These are phyloP conservation scores for Ophion ventricosus DNA, from an alignment of 2,888 invertebrate species.

Conservation along the genomic window DNA sequence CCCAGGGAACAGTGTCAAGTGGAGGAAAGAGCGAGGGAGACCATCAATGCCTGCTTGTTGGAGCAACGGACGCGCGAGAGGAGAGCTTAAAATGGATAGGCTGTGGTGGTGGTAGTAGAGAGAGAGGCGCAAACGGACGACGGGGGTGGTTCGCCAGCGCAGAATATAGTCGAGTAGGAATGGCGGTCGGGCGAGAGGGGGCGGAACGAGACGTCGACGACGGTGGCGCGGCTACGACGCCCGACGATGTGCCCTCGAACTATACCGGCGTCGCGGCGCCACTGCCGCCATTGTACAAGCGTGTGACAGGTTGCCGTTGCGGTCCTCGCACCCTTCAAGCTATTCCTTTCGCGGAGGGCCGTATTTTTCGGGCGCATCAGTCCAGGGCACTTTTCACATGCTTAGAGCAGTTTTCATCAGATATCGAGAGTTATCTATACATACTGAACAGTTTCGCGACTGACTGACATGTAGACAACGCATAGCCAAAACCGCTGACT, in stretches of 20 bases:
- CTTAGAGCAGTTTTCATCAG: too few relatives aligned
- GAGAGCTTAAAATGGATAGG: conserved; percentile 52
- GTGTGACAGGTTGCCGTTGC: conserved; percentile 76
- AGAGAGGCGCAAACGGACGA: conserved; percentile 54
- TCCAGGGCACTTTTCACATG: too few relatives aligned
- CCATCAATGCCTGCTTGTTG: conserved; percentile 45
- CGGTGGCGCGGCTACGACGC: conserved; percentile 75
- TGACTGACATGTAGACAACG: too few relatives aligned
- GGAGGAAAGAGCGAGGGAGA: conserved; percentile 51
- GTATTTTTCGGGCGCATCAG: too few relatives aligned
- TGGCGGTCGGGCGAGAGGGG: conserved; percentile 36
- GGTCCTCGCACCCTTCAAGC: conserved; percentile 54
- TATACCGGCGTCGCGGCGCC: conserved; percentile 71
- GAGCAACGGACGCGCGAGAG: conserved; percentile 61
- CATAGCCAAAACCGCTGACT: too few relatives aligned
- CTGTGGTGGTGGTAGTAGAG: conserved; percentile 33
- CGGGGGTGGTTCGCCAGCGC: conserved; percentile 57
- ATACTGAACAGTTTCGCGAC: too few relatives aligned
- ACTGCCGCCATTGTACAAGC: conserved; percentile 73
- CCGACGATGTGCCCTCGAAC: conserved; percentile 64
- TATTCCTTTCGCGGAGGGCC: too few relatives aligned
- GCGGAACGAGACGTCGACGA: conserved; percentile 66
- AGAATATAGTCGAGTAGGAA: conserved; percentile 47
- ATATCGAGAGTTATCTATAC: too few relatives aligned
- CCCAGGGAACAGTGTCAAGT: conserved; percentile 67